These are phyloP conservation scores for Syrmaticus mikado DNA, from an alignment of 2,113 vertebrate genomes.

Conservation along the genomic window DNA sequence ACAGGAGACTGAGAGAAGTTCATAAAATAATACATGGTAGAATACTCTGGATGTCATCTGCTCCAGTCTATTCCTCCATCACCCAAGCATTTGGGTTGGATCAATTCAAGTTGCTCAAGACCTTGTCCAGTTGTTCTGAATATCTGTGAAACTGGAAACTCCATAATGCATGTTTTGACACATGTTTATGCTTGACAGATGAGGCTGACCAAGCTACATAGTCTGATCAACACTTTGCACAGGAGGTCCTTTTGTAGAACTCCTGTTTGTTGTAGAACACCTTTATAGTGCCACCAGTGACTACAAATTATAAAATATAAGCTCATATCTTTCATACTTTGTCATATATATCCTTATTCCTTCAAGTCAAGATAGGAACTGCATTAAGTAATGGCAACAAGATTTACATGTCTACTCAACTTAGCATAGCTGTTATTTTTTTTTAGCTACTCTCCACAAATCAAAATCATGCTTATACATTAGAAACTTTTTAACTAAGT, in stretches of 20 bases:
- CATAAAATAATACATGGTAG: neutral
- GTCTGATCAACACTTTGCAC: neutral
- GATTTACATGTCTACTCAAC: neutral
- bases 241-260: neutral
- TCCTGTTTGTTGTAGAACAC: neutral
- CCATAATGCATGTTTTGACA: neutral
- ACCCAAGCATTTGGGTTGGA: neutral
- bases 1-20: neutral
- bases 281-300: neutral
- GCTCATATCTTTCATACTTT: neutral
- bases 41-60: neutral
- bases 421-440: neutral
- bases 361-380: neutral
- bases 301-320: neutral
- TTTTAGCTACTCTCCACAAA: neutral
- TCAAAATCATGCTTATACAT: neutral
- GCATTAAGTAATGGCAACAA: neutral
- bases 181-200: neutral
- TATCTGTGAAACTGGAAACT: neutral
- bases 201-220: neutral
- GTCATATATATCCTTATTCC: neutral
- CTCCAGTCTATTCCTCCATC: neutral
- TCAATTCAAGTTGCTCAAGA: neutral
- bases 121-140: neutral
- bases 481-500: neutral